Base-by-base conservation (phyloP, 2,888 invertebrate species). In the Epicampocera succincta region DNA sequence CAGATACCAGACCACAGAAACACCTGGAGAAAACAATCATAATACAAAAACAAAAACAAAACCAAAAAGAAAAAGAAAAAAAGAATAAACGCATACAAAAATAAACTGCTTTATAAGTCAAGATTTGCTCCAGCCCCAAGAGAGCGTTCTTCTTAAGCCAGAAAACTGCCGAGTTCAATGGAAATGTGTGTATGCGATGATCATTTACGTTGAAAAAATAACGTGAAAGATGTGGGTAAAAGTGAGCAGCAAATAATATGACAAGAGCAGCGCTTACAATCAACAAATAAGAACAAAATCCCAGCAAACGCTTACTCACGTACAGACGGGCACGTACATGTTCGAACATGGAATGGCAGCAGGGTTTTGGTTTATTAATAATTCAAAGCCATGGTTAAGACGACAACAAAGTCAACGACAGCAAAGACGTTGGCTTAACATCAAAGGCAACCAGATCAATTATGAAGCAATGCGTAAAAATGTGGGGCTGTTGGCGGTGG, bases 321-420 rank as follows among this genome's bases (percentile, higher is more conserved):
- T 58, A 12, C 63, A 33, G 15, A 21, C 17, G 69, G 29, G 61
- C 61, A 74, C 74, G 66, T 69, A 60, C 19, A 25, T 58, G 25
- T 52, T 40, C 29, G 56, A 48, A 15, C 42, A 69, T 17, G 42
- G 48, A 71, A 40, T 42, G 56, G 17, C 66, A n/a, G 42, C 69
- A 44, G 52, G 52, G 13, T 46, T 66, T 33, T 56, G 29, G n/a
- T 63, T 76, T 63, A 68, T 73, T 68, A 73, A 73, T 69, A 71
- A 69, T 65, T 78, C 56, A 66, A 61, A 75, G 60, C 65, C 72
- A 80, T 69, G 78, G 73, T 19, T 63, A 76, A 69, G 8, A 33
- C 6, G 8, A 33, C 6, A 19, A n/a, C 13, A n/a, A 66, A 65
- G 54, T 85, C 85, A 85, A 86, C 87, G 87, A 85, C 85, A 85